These are phyloP conservation scores for Gymnothorax reevesii DNA, from an alignment of 2,797 vertebrate genomes.

Conservation along the genomic window DNA sequence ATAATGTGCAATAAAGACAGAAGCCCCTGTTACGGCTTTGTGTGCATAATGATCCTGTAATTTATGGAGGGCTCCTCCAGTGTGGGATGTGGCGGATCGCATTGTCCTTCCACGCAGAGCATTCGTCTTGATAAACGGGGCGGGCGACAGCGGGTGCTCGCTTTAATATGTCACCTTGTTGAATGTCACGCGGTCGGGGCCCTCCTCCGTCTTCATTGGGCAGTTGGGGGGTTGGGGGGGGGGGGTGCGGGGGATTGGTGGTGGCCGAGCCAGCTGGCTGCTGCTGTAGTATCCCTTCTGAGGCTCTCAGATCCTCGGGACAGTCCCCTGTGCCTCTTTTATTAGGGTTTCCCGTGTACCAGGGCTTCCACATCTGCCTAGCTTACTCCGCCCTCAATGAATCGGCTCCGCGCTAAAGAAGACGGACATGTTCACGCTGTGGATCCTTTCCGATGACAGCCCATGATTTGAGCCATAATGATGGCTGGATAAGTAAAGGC, in stretches of 20 bases:
- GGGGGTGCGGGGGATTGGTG: background rate
- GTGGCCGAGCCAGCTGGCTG: background rate
- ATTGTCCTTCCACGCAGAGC: slow-evolving; percentile 53
- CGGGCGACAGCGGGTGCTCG: slow-evolving; percentile 39
- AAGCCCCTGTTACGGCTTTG: slow-evolving; percentile 43
- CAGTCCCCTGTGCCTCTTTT: background rate
- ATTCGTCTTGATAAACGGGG: slow-evolving; percentile 62
- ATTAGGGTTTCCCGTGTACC: background rate
- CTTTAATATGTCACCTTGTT: slow-evolving; percentile 54
- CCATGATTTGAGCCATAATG: background rate
- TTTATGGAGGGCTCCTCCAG: slow-evolving; percentile 62
- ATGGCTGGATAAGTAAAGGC: background rate
- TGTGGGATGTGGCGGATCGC: slow-evolving; percentile 41
- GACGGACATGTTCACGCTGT: background rate
- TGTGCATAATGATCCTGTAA: slow-evolving; percentile 55
- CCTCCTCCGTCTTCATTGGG: slow-evolving; percentile 25
- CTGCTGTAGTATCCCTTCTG: background rate
- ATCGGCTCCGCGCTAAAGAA: background rate
- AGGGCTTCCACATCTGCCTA: background rate
- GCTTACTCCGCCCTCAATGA: slow-evolving; percentile 12
- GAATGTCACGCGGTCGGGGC: slow-evolving; percentile 49
- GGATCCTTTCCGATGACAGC: background rate
- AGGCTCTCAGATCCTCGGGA: background rate
- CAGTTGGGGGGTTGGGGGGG: too few species aligned
- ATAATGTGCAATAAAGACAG: slow-evolving; percentile 59